phyloP scores from a whole-genome alignment of 2,888 invertebrate genomes.

The Zygogramma bicolorata region DNA sequence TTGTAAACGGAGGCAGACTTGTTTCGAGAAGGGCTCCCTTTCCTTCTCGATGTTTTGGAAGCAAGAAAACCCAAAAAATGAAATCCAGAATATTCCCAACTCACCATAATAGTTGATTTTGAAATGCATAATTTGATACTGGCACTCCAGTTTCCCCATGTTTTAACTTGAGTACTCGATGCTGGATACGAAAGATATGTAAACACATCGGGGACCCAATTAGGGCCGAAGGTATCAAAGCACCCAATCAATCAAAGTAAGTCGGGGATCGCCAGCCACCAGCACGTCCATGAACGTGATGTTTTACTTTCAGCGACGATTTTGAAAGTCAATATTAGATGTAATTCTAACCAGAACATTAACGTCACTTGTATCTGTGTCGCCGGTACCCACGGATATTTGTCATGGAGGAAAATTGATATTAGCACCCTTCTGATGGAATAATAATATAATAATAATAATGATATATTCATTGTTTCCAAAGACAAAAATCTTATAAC shows the following conservation, averaged over 20 bases:
- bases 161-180: conserved; percentile 19
- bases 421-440: no score
- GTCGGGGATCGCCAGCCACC: conserved; percentile 63
- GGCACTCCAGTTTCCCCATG: no score
- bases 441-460: no score
- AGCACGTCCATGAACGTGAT: conserved; percentile 65
- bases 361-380: conserved; percentile 49
- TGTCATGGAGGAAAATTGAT: conserved; percentile 41
- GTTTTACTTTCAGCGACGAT: conserved; percentile 60
- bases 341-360: conserved; percentile 59
- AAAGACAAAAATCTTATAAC: no score
- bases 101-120: no score
- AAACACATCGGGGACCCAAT: conserved; percentile 27
- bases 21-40: no score
- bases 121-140: no score
- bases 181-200: conserved; percentile 17
- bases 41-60: no score
- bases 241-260: conserved; percentile 63
- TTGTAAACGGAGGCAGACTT: no score
- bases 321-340: conserved; percentile 66
- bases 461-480: no score
- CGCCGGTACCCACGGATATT: conserved; percentile 51
- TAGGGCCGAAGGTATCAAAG: conserved; percentile 18
- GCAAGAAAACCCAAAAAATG: no score
- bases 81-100: no score